phyloP scores from a whole-genome alignment of 2,888 invertebrate species.

The Pimpla rufipes region DNA sequence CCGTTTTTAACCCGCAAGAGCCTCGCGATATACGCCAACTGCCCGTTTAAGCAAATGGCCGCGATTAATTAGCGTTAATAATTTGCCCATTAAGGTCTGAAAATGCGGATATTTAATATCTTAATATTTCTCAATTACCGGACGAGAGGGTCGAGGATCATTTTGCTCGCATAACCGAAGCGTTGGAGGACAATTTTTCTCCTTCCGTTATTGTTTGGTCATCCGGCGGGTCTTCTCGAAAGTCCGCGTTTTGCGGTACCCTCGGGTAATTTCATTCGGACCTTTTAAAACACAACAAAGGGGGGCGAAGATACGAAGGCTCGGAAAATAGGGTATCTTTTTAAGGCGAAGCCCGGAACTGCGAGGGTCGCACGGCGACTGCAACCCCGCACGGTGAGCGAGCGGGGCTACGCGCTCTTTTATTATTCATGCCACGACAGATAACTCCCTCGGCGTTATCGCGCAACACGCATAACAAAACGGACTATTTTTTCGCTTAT shows the following conservation, averaged over 20 bases:
- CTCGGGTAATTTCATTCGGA: neutral
- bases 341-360: neutral
- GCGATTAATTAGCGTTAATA: too few relatives aligned
- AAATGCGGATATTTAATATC: neutral
- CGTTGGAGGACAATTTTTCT: neutral
- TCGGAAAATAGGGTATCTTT: neutral
- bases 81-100: neutral
- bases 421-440: constrained; percentile 34
- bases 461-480: constrained; percentile 30
- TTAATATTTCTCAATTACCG: neutral
- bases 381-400: neutral
- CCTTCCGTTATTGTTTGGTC: too few relatives aligned
- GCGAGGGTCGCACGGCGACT: neutral
- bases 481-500: constrained; percentile 30
- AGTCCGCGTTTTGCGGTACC: too few relatives aligned
- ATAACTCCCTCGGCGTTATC: constrained; percentile 31
- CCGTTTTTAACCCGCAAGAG: neutral
- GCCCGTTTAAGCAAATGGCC: neutral
- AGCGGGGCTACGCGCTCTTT: neutral
- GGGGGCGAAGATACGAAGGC: neutral
- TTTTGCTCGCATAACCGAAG: neutral
- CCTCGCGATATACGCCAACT: neutral
- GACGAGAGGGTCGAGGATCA: neutral
- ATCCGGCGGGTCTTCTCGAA: too few relatives aligned
- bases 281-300: neutral